Percentiles rank a stretch among this genome's conserved stretches.
phyloP scores from a whole-genome alignment of 2,113 vertebrate genomes.

The Rhegmatorhina hoffmannsi region DNA sequence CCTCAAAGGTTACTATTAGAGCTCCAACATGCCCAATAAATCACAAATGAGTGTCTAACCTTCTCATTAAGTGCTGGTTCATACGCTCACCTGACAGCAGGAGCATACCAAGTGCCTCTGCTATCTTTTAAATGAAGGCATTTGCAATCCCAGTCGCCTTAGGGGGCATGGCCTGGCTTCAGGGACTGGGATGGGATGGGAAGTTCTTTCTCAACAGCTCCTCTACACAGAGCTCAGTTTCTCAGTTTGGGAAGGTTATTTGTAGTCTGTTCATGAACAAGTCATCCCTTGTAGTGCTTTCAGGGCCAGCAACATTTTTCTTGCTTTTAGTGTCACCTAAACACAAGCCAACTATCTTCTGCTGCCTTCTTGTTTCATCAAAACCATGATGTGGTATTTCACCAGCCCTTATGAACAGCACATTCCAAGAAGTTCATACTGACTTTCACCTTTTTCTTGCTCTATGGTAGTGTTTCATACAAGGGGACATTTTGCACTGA shows the following conservation, averaged over 20 bases:
- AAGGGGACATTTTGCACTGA: background rate
- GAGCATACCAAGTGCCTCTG: background rate
- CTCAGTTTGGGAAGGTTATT: background rate
- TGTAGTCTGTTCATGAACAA: background rate
- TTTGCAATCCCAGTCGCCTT: background rate
- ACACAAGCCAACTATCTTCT: slow-evolving; percentile 1
- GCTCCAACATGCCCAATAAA: background rate
- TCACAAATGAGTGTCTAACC: background rate
- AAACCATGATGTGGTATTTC: background rate
- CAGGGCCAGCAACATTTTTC: background rate
- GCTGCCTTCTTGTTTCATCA: background rate
- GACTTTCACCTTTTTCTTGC: background rate
- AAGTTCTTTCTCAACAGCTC: background rate
- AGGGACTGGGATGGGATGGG: background rate
- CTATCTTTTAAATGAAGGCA: background rate
- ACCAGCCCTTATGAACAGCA: background rate
- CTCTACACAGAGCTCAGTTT: background rate
- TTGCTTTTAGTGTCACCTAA: background rate
- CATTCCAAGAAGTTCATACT: background rate
- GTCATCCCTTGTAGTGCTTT: background rate
- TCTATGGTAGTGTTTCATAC: background rate
- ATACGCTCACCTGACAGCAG: background rate
- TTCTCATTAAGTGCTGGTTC: background rate
- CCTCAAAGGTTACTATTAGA: background rate
- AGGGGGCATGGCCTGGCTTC: background rate